Evolutionary conservation across 2,888 invertebrate species (phyloP).

Genomic region (Stictocephala bisonia): DNA sequence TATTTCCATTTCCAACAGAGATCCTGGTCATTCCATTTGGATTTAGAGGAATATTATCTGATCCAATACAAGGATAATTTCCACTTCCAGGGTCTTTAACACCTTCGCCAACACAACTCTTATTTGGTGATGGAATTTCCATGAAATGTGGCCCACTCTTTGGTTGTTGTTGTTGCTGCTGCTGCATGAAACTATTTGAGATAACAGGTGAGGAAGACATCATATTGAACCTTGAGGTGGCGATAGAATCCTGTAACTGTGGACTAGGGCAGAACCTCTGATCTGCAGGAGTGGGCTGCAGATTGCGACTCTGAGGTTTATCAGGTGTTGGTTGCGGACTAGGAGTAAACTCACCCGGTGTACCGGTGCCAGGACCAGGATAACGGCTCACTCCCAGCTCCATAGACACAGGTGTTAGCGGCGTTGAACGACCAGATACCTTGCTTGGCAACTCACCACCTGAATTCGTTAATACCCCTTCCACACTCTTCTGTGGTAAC

Average conservation of each 20-base stretch:
- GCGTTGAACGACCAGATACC: conserved; percentile 67
- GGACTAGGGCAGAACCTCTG: conserved; percentile 53
- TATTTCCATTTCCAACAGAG: conserved; percentile 63
- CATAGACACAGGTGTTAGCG: conserved; percentile 67
- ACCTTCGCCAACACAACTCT: conserved; percentile 40
- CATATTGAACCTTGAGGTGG: conserved; percentile 47
- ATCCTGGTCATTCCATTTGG: conserved; percentile 58
- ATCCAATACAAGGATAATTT: conserved; percentile 56
- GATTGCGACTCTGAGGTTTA: conserved; percentile 35
- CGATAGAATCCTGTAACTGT: conserved; percentile 49
- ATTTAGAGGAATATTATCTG: conserved; percentile 64
- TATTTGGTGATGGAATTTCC: conserved; percentile 51
- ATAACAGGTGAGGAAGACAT: conserved; percentile 48
- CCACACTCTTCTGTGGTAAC: conserved; percentile 62
- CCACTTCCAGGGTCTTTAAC: conserved; percentile 41
- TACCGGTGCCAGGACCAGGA: conserved; percentile 51
- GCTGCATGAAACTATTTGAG: conserved; percentile 46
- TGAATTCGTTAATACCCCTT: conserved; percentile 54
- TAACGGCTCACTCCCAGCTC: conserved; percentile 62
- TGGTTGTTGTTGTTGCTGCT: conserved; percentile 28
- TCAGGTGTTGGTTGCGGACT: conserved; percentile 66
- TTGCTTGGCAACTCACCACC: conserved; percentile 55
- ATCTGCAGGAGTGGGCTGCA: conserved; percentile 47
- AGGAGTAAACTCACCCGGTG: conserved; percentile 66
- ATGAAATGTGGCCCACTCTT: conserved; percentile 51